A percentile compares a stretch with the other conserved stretches of the same genome.
These are phyloP conservation scores for Calosoma granatense DNA, from an alignment of 1,140 invertebrate species.

Conservation along the genomic window DNA sequence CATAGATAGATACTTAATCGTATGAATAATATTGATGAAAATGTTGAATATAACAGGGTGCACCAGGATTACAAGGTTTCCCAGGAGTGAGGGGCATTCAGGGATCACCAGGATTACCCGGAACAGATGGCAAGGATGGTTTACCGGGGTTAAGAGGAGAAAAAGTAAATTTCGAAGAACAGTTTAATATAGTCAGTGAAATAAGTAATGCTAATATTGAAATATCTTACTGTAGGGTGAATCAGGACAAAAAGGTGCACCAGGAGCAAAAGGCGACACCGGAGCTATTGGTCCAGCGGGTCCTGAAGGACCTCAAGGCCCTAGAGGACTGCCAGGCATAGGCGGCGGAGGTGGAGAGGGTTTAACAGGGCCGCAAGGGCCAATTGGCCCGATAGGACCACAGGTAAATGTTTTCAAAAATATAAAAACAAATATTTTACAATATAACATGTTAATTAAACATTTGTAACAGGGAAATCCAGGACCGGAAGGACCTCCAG, in stretches of 20 bases:
- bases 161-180: slow-evolving; percentile 19
- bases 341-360: slow-evolving; percentile 11
- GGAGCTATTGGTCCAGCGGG: slow-evolving; percentile 20
- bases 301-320: slow-evolving; percentile 19
- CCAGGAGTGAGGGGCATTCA: slow-evolving; percentile 26
- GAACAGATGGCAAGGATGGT: slow-evolving; percentile 23
- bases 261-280: slow-evolving; percentile 23
- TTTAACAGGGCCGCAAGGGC: slow-evolving; percentile 24
- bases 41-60: slow-evolving; percentile 20
- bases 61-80: slow-evolving; percentile 27
- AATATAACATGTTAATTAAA: neutral
- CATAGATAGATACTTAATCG: no score
- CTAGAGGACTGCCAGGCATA: slow-evolving; percentile 24
- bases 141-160: slow-evolving; percentile 23
- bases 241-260: no score
- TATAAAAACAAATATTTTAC: neutral
- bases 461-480: neutral
- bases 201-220: neutral
- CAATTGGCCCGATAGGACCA: slow-evolving; percentile 22
- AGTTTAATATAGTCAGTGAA: neutral
- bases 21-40: no score
- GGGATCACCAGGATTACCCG: slow-evolving; percentile 25
- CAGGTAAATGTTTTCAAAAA: slow-evolving; percentile 11
- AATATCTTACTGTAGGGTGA: slow-evolving; percentile 26
- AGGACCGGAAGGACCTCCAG: neutral